Evolutionary conservation across 1,140 invertebrate genomes (phyloP), one percentile per base, ranked within the genome.

Genomic region (Pseudomyrmex cubaensis): DNA sequence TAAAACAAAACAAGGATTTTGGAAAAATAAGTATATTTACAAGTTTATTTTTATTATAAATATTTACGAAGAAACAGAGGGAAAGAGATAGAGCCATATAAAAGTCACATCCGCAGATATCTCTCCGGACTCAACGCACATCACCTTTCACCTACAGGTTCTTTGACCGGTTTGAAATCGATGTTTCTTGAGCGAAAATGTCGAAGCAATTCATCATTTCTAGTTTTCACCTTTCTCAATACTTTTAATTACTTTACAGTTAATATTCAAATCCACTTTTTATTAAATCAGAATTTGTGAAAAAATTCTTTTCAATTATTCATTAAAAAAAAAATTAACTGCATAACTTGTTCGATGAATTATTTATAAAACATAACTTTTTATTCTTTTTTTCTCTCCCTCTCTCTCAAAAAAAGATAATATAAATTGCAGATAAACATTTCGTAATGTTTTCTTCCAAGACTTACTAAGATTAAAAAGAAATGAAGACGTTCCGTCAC

Each of bases 101-200:
- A 35, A 35, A 35, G 35, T 35, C 35, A 35, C 35, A 35, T 35
- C 35, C 35, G 35, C 35, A 35, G 35, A 35, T 35, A 35, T 35
- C 35, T 35, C 35, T 35, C 5, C 35, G 7, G 35, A 35, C 35
- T 7, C 35, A 35, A 35, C 35, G 35, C 35, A 35, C 35, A 35
- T 35, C 20, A 69, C 13, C 66, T 69, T 69, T 69, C 48, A 69
- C 46, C 66, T 25, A 20, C 10, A 8, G 8, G 2, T 22, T 22
- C 46, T 50, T 69, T 5, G 48, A 22, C 44, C 66, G 50, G 50
- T 69, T 69, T 69, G 66, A 48, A 69, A 69, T 69, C 48, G 48
- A 20, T 9, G 15, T 69, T 69, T 69, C 22, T 13, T 13, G 13
- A 35, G 20, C 20, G 44, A 67, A 48, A 67, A 67, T 67, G 20